phyloP scores from a whole-genome alignment of 2,888 invertebrate genomes.

The Tenodera sinensis region DNA sequence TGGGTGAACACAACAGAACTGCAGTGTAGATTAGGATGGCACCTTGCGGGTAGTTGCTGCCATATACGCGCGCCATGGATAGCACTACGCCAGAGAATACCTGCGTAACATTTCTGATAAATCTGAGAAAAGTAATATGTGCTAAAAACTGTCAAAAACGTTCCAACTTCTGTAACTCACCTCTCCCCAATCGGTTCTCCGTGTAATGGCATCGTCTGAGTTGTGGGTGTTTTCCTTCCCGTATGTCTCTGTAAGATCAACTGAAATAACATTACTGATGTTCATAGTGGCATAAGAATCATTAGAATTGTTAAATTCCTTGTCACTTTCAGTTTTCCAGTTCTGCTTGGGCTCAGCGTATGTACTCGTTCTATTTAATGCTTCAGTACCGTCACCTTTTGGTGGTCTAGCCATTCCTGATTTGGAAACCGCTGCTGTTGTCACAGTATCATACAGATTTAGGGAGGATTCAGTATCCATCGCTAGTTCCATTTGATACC shows the following conservation, averaged over 20 bases:
- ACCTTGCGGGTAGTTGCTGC: conserved; percentile 41
- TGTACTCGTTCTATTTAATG: background rate
- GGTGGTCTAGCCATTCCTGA: background rate
- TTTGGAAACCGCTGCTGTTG: background rate
- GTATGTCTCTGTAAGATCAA: background rate
- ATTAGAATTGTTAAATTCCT: background rate
- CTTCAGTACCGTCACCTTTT: background rate
- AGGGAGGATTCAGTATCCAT: too few species aligned
- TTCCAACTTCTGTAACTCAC: background rate
- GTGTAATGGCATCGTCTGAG: background rate
- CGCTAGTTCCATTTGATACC: background rate
- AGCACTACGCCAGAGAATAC: conserved; percentile 43
- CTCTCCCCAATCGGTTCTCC: background rate
- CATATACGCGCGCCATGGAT: conserved; percentile 46
- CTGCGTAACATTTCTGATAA: conserved; percentile 36
- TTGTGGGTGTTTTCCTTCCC: background rate
- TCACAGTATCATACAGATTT: background rate
- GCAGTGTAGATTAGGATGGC: conserved; percentile 44
- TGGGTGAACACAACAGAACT: conserved; percentile 46
- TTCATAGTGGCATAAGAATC: background rate
- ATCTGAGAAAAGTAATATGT: background rate
- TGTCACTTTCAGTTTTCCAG: background rate
- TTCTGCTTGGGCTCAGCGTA: background rate
- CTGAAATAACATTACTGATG: background rate
- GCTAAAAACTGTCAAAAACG: background rate